Percentiles rank a stretch among this genome's conserved stretches.
phyloP scores from a whole-genome alignment of 2,888 invertebrate species.

The Idaea biselata region DNA sequence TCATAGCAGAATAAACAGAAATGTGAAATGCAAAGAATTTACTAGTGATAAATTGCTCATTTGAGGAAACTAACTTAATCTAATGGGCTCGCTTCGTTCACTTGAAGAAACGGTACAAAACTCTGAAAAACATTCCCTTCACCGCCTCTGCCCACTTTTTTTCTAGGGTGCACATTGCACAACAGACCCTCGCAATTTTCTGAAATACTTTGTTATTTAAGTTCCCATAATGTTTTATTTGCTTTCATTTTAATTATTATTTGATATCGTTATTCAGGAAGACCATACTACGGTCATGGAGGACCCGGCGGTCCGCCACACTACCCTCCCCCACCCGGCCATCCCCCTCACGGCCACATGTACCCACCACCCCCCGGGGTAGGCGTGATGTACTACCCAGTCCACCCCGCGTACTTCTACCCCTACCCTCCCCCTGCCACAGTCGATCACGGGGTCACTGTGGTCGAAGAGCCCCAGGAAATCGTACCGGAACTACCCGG shows the following conservation, averaged over 20 bases:
- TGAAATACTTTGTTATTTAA: neutral
- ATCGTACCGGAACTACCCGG: slow-evolving; percentile 66
- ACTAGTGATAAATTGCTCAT: neutral
- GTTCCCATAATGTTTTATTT: neutral
- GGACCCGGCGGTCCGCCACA: slow-evolving; percentile 42
- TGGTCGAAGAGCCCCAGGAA: slow-evolving; percentile 52
- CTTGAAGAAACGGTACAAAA: neutral
- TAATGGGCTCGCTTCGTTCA: neutral
- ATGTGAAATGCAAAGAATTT: neutral
- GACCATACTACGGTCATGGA: slow-evolving; percentile 67
- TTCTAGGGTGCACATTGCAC: too few relatives aligned
- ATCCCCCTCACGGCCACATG: slow-evolving; percentile 29
- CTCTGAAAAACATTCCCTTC: neutral
- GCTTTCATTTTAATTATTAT: neutral
- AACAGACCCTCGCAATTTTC: too few relatives aligned
- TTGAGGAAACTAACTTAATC: too few relatives aligned
- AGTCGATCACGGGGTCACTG: slow-evolving; percentile 43
- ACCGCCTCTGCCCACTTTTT: too few relatives aligned
- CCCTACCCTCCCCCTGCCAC: slow-evolving; percentile 54
- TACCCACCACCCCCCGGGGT: slow-evolving; percentile 38
- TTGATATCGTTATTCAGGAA: slow-evolving; percentile 50
- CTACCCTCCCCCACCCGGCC: slow-evolving; percentile 36
- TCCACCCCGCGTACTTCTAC: slow-evolving; percentile 71
- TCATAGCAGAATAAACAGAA: neutral
- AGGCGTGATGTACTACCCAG: slow-evolving; percentile 62